Evolutionary conservation across 2,113 vertebrate genomes (phyloP).

Genomic region (Vanacampus margaritifer): DNA sequence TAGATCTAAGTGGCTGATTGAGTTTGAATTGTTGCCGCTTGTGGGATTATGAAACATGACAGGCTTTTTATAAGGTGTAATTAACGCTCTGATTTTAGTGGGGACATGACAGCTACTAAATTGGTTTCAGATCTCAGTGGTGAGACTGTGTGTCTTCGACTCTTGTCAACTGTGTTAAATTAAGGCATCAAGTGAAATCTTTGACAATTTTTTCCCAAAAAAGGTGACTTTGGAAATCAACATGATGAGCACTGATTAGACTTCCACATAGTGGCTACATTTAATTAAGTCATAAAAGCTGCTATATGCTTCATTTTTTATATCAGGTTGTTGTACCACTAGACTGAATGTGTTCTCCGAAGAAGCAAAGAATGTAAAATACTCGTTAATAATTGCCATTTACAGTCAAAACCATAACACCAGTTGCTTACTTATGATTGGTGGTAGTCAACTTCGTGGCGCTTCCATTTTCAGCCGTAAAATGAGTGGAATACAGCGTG

Average conservation of each 20-base stretch:
- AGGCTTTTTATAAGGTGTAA: constrained; percentile 77
- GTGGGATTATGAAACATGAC: constrained; percentile 73
- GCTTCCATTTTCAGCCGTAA: too few relatives aligned
- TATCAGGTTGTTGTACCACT: neutral
- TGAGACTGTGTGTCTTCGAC: constrained; percentile 9
- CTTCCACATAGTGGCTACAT: neutral
- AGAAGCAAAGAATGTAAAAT: neutral
- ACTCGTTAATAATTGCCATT: neutral
- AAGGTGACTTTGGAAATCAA: neutral
- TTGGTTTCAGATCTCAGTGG: constrained; percentile 67
- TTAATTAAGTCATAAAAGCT: neutral
- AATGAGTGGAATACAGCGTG: too few relatives aligned
- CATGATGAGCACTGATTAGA: neutral
- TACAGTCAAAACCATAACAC: neutral
- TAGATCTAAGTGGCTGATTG: constrained; percentile 60
- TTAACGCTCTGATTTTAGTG: constrained; percentile 73
- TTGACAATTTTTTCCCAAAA: neutral
- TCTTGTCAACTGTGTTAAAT: neutral
- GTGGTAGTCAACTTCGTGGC: neutral
- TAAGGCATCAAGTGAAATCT: neutral
- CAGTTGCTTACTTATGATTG: neutral
- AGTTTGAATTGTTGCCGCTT: constrained; percentile 66
- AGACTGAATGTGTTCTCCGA: neutral
- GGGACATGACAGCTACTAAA: constrained; percentile 76
- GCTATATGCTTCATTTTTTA: neutral